A percentile compares a stretch with the other conserved stretches of the same genome.
phyloP scores from a whole-genome alignment of 2,888 invertebrate genomes.

The Lathronympha strigana region DNA sequence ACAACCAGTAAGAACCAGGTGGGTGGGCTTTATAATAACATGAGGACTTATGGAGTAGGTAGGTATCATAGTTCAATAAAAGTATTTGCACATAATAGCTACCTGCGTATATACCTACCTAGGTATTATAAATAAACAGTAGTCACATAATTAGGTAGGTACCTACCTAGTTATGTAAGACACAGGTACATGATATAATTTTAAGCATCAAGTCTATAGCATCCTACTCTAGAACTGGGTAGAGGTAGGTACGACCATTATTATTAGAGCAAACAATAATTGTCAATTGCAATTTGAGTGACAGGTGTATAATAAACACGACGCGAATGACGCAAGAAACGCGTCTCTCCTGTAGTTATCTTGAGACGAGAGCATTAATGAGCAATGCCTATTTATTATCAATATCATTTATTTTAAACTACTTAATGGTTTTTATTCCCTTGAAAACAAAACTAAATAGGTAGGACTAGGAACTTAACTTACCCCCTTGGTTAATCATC shows the following conservation, averaged over 20 bases:
- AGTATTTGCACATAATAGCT: too few species aligned
- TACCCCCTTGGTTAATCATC: too few species aligned
- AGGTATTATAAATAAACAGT: too few species aligned
- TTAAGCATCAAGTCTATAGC: background rate
- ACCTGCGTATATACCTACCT: too few species aligned
- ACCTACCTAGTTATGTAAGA: background rate
- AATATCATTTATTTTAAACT: background rate
- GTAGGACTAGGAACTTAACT: too few species aligned
- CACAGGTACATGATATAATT: conserved; percentile 2
- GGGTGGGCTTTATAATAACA: too few species aligned
- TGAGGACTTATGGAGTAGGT: too few species aligned
- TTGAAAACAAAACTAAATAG: too few species aligned
- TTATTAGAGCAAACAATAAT: conserved; percentile 36
- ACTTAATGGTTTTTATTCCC: too few species aligned
- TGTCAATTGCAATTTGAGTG: conserved; percentile 49
- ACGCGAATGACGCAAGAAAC: conserved; percentile 58
- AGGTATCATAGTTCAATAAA: too few species aligned
- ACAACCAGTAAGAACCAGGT: too few species aligned
- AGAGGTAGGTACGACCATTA: background rate
- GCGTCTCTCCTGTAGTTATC: conserved; percentile 39
- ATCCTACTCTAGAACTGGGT: background rate
- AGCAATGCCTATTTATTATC: background rate
- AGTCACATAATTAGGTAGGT: background rate
- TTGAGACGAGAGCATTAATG: background rate
- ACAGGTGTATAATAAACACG: conserved; percentile 57